Evolutionary conservation across 2,113 vertebrate genomes (phyloP).

Genomic region (Okapia johnstoni): DNA sequence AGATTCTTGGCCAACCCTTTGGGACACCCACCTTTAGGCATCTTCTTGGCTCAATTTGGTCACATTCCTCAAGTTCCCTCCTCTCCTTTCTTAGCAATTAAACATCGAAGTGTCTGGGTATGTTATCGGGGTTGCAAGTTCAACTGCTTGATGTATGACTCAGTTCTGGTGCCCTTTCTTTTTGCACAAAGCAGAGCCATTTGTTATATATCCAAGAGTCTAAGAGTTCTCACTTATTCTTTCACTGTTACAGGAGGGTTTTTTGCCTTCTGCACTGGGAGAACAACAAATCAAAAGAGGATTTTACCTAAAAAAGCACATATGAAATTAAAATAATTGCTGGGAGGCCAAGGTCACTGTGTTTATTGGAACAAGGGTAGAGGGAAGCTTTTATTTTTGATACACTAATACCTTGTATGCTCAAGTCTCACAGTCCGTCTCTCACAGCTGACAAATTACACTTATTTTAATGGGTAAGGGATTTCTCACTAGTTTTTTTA

Average conservation of each 20-base stretch:
- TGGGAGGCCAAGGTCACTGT: neutral
- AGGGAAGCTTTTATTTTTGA: neutral
- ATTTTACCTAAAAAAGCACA: conserved; percentile 29
- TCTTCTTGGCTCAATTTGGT: conserved; percentile 46
- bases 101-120: conserved; percentile 41
- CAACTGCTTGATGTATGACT: conserved; percentile 61
- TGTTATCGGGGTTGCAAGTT: conserved; percentile 61
- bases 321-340: neutral
- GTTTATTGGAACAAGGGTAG: conserved; percentile 21
- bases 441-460: neutral
- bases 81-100: conserved; percentile 46
- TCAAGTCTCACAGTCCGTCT: neutral
- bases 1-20: conserved; percentile 44
- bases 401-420: neutral
- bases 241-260: neutral
- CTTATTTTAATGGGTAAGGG: neutral
- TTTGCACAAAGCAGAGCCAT: conserved; percentile 22
- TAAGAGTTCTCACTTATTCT: conserved; percentile 6
- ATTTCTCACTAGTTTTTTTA: neutral
- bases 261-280: neutral
- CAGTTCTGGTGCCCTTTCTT: conserved; percentile 31
- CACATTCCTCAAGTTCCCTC: conserved; percentile 50
- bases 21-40: conserved; percentile 57
- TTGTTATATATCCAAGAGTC: conserved; percentile 44
- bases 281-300: conserved; percentile 38